phyloP scores from a whole-genome alignment of 2,113 vertebrate species.

The Gasterosteus aculeatus region DNA sequence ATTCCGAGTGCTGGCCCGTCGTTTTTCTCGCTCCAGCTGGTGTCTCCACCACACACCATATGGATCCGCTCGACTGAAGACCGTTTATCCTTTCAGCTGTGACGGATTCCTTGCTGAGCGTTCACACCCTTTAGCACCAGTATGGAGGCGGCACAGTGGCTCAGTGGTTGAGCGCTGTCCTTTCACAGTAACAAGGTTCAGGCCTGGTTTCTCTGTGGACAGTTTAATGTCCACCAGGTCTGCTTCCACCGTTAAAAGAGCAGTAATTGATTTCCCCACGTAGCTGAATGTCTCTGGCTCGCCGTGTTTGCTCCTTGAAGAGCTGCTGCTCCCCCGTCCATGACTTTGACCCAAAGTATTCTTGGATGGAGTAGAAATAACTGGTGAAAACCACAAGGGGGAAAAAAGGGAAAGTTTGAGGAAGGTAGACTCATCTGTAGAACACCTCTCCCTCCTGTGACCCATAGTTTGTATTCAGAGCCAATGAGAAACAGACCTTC shows the following conservation, averaged over 20 bases:
- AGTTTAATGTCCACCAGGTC: conserved; percentile 11
- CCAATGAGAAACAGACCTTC: no score
- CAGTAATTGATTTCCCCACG: background rate
- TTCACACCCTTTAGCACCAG: conserved; percentile 44
- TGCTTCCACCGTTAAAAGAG: conserved; percentile 11
- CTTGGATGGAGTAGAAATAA: conserved; percentile 3
- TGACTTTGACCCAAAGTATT: background rate
- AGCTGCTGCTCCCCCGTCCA: background rate
- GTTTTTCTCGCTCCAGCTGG: conserved; percentile 67
- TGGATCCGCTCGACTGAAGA: conserved; percentile 64
- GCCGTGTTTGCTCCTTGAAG: background rate
- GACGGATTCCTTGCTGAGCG: conserved; percentile 57
- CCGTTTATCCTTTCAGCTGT: conserved; percentile 68
- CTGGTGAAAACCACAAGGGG: background rate
- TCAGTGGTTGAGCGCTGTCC: conserved; percentile 43
- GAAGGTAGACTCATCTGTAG: background rate
- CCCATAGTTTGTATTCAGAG: no score
- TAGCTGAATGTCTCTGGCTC: background rate
- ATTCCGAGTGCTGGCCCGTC: conserved; percentile 49
- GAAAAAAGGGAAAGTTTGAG: background rate
- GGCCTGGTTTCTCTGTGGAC: conserved; percentile 24
- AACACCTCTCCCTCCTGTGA: no score
- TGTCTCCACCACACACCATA: conserved; percentile 74
- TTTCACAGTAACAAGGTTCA: conserved; percentile 41
- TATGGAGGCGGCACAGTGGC: conserved; percentile 50